Base-by-base conservation (phyloP, 2,888 invertebrate species). In the Eledona agricola region DNA sequence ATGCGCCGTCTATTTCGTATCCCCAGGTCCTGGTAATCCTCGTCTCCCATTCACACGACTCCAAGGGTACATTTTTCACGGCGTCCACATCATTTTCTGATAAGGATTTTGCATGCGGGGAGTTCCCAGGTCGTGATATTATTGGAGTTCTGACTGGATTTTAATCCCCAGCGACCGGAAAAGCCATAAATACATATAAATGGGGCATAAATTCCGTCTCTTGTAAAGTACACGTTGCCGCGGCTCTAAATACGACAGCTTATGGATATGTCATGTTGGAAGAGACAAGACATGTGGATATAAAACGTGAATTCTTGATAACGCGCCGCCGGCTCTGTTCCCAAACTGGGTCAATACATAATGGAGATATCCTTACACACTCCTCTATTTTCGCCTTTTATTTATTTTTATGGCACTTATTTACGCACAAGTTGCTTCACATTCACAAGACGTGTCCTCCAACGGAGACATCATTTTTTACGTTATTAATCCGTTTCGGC, bases 1-100 rank as follows among this genome's bases (percentile, higher is more conserved):
- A 70, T 61, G 62, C 50, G 59, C 65, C 68, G 71, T 71, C 71
- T 70, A 70, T 68, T 65, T 60, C 66, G 62, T 43, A 32, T 60
- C 64, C 61, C 63, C 57, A 49, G 58, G 57, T 60, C 56, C 60
- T 59, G 64, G 65, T 66, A 70, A 70, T 70, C 69, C 67, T 63
- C 60, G 65, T 62, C 62, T 69, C 70, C 67, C 66, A 66, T 67
- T 70, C 64, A 49, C 28, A 31, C 59, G 51, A 49, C 56, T 49
- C 55, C 60, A 60, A 59, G 57, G 61, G 63, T 57, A 60, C 63
- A 69, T 70, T 70, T 71, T 71, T 70, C 69, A 70, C 60, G 3
- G 20, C 64, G 64, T 59, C 60, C 61, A 58, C 65, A 67, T 68
- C 69, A 64, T 66, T 68, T 68, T 67, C 67, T 67, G 70, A 70